Conservation (phyloP, 2,888 invertebrate species). For the Lysandra bellargus region DNA sequence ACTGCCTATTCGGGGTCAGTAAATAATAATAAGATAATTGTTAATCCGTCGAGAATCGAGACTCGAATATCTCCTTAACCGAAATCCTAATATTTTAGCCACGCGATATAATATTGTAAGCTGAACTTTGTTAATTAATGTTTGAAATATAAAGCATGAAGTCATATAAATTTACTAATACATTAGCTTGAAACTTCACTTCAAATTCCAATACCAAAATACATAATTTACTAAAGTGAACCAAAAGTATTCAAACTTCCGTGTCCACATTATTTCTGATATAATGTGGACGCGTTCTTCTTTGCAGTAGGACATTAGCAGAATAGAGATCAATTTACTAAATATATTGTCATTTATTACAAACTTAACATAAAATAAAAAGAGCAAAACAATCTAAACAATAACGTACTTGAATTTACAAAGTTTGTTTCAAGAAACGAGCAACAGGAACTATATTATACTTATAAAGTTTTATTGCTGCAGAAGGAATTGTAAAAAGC, state of each 20-base stretch:
- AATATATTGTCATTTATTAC: not conserved
- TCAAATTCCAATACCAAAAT: not conserved
- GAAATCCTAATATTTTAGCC: not conserved
- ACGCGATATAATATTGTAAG: not conserved
- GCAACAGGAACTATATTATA: slow-evolving; percentile 24
- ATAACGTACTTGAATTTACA: not conserved
- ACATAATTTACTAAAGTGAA: not conserved
- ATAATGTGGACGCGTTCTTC: too few relatives aligned
- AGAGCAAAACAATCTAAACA: not conserved
- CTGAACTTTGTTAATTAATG: not conserved
- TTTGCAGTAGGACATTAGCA: not conserved
- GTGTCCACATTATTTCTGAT: not conserved
- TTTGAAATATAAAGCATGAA: not conserved
- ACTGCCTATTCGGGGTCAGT: not conserved
- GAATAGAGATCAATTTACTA: not conserved
- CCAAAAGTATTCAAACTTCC: not conserved
- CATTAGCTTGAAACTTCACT: not conserved
- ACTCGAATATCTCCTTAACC: not conserved
- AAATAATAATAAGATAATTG: not conserved
- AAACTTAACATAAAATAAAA: not conserved
- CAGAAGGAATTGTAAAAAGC: slow-evolving; percentile 29
- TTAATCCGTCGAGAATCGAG: not conserved
- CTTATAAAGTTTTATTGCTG: slow-evolving; percentile 27
- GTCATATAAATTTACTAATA: not conserved
- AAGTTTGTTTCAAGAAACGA: slow-evolving; percentile 20